A percentile compares a stretch with the other conserved stretches of the same genome.
Conservation (phyloP, 2,113 vertebrate species). For the Scopus umbretta region DNA sequence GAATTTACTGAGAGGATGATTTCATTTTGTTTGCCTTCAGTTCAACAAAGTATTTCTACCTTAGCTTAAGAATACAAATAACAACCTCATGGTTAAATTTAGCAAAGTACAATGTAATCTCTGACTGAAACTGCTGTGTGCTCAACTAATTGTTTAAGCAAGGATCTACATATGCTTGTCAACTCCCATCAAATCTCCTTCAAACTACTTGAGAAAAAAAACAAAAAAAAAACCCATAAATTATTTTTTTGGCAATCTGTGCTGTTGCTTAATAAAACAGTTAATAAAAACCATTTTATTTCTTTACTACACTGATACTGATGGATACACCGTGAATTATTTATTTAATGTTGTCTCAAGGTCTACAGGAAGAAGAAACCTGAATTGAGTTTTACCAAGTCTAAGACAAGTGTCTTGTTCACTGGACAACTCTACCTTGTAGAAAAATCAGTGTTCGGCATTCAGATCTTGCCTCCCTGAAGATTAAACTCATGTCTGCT, state of each 20-base stretch:
- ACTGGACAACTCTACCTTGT: not conserved
- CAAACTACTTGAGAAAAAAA: not conserved
- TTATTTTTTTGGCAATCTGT: not conserved
- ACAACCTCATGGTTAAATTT: not conserved
- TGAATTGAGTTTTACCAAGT: not conserved
- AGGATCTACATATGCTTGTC: not conserved
- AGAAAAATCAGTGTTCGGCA: not conserved
- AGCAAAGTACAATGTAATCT: not conserved
- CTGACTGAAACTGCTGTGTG: not conserved
- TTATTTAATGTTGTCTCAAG: not conserved
- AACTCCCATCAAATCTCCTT: not conserved
- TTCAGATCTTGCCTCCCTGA: not conserved
- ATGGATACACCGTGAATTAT: not conserved
- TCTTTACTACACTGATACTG: not conserved
- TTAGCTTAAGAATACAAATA: not conserved
- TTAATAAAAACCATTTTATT: not conserved
- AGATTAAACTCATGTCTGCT: not conserved
- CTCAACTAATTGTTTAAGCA: not conserved
- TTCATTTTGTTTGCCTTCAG: not conserved
- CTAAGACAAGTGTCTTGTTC: not conserved
- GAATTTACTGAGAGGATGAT: not conserved
- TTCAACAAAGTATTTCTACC: not conserved
- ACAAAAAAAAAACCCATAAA: too few relatives aligned
- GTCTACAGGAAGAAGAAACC: not conserved
- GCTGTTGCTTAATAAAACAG: not conserved